Conservation (phyloP, 1,140 invertebrate genomes). For the Saccostrea cuccullata region DNA sequence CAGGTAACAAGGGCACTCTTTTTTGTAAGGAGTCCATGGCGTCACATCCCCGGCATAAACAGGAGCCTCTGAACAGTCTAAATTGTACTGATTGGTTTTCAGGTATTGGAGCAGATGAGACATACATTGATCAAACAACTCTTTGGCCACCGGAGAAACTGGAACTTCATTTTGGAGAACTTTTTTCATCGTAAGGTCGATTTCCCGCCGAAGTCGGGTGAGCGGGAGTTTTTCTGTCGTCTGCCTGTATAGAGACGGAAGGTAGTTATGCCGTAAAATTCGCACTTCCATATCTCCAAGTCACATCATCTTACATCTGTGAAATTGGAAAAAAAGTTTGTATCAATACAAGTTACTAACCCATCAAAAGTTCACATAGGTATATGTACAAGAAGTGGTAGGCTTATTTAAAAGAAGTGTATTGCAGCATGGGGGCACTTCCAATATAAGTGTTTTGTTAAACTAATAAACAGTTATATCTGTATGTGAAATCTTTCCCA, state of each 20-base stretch:
- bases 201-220: slow-evolving; percentile 54
- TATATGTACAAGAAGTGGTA: neutral
- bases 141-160: slow-evolving; percentile 33
- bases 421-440: neutral
- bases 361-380: too few relatives aligned
- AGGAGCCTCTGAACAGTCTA: slow-evolving; percentile 54
- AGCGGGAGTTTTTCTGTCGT: slow-evolving; percentile 57
- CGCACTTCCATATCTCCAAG: slow-evolving; percentile 41
- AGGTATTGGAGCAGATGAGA: slow-evolving; percentile 39
- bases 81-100: slow-evolving; percentile 46
- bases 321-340: neutral
- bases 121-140: slow-evolving; percentile 48
- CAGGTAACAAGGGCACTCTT: slow-evolving; percentile 45
- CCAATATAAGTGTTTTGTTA: neutral
- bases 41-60: slow-evolving; percentile 55
- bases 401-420: neutral
- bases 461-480: slow-evolving; percentile 23
- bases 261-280: slow-evolving; percentile 57
- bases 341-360: too few relatives aligned
- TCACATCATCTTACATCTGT: neutral
- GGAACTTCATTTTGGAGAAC: slow-evolving; percentile 23
- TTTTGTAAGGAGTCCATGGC: slow-evolving; percentile 54
- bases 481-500: neutral
- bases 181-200: slow-evolving; percentile 52
- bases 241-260: slow-evolving; percentile 59